Percentiles rank a stretch among this genome's conserved stretches.
Evolutionary conservation across 2,888 invertebrate species (phyloP).

Genomic region (Caradrina clavipalpis): DNA sequence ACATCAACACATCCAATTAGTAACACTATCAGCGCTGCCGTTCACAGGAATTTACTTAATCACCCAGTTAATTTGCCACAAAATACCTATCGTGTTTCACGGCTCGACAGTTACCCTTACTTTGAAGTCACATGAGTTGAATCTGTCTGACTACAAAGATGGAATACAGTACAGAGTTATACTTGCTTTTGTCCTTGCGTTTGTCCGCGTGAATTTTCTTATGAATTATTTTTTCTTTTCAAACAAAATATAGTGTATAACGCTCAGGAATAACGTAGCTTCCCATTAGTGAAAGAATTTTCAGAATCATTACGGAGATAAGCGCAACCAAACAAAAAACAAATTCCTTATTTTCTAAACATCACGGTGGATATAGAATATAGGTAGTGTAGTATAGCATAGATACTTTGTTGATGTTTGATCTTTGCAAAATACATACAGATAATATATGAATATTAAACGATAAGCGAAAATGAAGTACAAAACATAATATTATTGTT

Average conservation of each 20-base stretch:
- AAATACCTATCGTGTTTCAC: slow-evolving; percentile 1
- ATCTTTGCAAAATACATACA: not conserved
- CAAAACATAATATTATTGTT: not conserved
- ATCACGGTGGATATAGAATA: too few relatives aligned
- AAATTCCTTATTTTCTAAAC: too few relatives aligned
- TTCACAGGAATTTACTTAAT: slow-evolving; percentile 22
- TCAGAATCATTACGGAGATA: too few relatives aligned
- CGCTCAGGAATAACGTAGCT: too few relatives aligned
- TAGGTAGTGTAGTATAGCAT: not conserved
- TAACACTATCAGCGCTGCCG: slow-evolving; percentile 6
- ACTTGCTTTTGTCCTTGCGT: too few relatives aligned
- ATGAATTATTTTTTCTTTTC: too few relatives aligned
- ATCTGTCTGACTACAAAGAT: not conserved
- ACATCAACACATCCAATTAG: slow-evolving; percentile 11
- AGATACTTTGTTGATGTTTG: not conserved
- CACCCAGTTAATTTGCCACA: slow-evolving; percentile 23
- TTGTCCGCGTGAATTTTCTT: too few relatives aligned
- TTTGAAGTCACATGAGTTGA: not conserved
- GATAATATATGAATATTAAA: not conserved
- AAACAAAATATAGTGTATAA: too few relatives aligned
- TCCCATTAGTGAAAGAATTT: too few relatives aligned
- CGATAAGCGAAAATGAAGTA: too few relatives aligned
- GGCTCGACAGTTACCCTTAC: not conserved
- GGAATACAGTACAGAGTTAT: too few relatives aligned
- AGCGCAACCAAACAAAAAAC: too few relatives aligned